Evolutionary conservation across 2,888 invertebrate species (phyloP).

Genomic region (Troides helena): DNA sequence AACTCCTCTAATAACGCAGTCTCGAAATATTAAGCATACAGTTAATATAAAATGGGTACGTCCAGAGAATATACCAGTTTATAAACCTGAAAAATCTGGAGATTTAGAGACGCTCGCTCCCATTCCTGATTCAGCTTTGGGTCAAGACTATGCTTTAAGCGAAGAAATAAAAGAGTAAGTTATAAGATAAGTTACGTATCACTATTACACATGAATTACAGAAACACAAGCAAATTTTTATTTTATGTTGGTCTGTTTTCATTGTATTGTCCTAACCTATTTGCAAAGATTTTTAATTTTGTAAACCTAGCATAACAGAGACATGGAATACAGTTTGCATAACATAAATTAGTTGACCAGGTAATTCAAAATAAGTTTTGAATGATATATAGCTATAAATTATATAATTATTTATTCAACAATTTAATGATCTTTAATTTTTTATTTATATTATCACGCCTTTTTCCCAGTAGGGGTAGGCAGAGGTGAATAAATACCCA

Average conservation of each 20-base stretch:
- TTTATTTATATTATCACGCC: too few species aligned
- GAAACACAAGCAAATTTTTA: neutral
- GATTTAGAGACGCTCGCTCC: slow-evolving; percentile 82
- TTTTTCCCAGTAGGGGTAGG: too few species aligned
- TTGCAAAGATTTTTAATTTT: too few species aligned
- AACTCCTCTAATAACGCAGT: slow-evolving; percentile 62
- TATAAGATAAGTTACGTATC: neutral
- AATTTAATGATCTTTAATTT: too few species aligned
- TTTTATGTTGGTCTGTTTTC: neutral
- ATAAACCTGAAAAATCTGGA: slow-evolving; percentile 85
- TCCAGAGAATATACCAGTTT: slow-evolving; percentile 84
- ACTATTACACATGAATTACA: neutral
- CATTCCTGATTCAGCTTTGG: slow-evolving; percentile 75
- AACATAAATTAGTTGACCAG: too few species aligned
- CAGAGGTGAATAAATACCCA: too few species aligned
- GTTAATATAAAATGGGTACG: slow-evolving; percentile 89
- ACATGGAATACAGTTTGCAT: too few species aligned
- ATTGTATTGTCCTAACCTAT: too few species aligned
- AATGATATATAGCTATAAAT: too few species aligned
- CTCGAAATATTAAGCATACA: slow-evolving; percentile 82
- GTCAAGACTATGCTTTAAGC: slow-evolving; percentile 78
- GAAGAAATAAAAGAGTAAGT: slow-evolving; percentile 86
- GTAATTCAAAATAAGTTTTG: too few species aligned
- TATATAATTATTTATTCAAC: too few species aligned
- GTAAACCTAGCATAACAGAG: too few species aligned